Base-by-base conservation (phyloP, 2,113 vertebrate genomes). In the Atlantisia rogersi region DNA sequence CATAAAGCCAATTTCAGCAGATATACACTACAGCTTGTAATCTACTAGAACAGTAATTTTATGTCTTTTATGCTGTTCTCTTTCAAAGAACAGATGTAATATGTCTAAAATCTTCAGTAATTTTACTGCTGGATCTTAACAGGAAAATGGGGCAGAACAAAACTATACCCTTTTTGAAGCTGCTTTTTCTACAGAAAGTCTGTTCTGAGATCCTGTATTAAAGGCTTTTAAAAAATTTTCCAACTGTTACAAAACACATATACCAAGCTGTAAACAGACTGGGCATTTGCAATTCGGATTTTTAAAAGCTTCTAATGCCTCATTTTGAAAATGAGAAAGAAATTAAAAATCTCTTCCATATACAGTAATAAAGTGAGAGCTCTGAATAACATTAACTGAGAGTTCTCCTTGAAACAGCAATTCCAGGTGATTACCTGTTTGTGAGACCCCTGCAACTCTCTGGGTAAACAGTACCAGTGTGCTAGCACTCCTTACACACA, bases 171-270 rank as follows among this genome's bases (percentile, higher is more conserved):
- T 32, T 67, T 85, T 40, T 80, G 52, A 86, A 82, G 59, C 20
- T 87, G 59, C 21, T 74, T 85, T 50, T 85, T 85, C 64, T 50
- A 71, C 21, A 78, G 60, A 92, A 93, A 93, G 89, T 65, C 56
- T 94, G 68, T 71, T 92, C 70, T 29, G 31, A 92, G 21, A 78
- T 55, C 12, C 69, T 62, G 25, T 35, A 90, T 70, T 59, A 88
- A 82, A 92, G 53, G 39, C 42, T 93, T 90, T 88, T 79, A 44
- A 89, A 96, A 96, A 94, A 82, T 92, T 95, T 68, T 65, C 92
- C 90, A 94, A 35, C 68, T 44, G 56, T 60, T 84, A 62, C 65
- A 75, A 78, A 85, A 92, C 50, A 64, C 7, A 64, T 22, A 59
- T 19, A 80, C 50, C 18, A 32, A 16, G 52, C 42, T 90, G 60